phyloP scores from a whole-genome alignment of 2,113 vertebrate species.

The Catharus bicknelli region DNA sequence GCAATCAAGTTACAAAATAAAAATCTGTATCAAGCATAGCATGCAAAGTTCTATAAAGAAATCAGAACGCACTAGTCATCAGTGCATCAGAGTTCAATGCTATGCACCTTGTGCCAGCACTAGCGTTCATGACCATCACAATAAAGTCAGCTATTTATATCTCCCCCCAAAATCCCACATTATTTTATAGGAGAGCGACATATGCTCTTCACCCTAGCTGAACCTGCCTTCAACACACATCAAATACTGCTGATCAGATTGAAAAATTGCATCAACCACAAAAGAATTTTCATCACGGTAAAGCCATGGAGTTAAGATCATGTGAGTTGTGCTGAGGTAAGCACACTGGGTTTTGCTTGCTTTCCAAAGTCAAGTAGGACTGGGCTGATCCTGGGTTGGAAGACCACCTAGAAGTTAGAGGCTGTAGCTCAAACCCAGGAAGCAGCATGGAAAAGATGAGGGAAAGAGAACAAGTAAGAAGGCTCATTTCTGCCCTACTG shows the following conservation, averaged over 20 bases:
- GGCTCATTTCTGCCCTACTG: not conserved
- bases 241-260: slow-evolving; percentile 4
- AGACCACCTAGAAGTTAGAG: not conserved
- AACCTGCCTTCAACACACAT: slow-evolving; percentile 19
- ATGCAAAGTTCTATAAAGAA: not conserved
- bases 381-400: not conserved
- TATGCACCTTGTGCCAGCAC: not conserved
- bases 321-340: not conserved
- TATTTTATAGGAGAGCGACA: not conserved
- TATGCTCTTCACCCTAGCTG: slow-evolving; percentile 19
- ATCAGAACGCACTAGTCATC: not conserved
- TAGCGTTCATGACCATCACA: not conserved
- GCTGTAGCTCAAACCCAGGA: not conserved
- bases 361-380: not conserved
- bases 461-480: not conserved
- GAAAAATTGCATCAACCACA: not conserved
- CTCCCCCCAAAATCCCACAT: fast-evolving
- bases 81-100: not conserved
- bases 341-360: not conserved
- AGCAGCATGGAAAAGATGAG: not conserved
- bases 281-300: not conserved
- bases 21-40: not conserved
- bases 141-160: slow-evolving; percentile 31
- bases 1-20: not conserved
- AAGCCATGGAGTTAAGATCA: not conserved